These are phyloP conservation scores for Lumbricus terrestris DNA, from an alignment of 2,888 invertebrate genomes.

Conservation along the genomic window DNA sequence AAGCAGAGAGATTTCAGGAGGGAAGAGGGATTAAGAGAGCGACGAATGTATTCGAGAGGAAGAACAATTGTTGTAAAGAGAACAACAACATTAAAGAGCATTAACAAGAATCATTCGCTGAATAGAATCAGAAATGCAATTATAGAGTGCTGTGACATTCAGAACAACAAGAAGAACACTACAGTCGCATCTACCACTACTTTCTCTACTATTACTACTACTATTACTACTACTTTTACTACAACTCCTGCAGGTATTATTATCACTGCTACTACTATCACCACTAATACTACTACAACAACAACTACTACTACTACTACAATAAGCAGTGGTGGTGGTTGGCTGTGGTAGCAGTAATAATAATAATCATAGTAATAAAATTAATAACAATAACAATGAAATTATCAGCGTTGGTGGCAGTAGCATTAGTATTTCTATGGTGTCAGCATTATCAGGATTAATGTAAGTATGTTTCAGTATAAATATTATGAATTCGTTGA, in stretches of 20 bases:
- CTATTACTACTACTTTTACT: too few relatives aligned
- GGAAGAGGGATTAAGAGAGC: neutral
- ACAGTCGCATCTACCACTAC: neutral
- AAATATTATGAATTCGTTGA: too few relatives aligned
- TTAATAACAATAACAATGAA: neutral
- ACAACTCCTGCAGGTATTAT: too few relatives aligned
- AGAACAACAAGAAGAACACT: neutral
- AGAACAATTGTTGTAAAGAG: neutral
- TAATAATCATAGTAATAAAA: too few relatives aligned
- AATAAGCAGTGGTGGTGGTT: too few relatives aligned
- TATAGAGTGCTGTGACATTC: neutral
- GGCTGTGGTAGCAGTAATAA: too few relatives aligned
- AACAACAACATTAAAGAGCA: neutral
- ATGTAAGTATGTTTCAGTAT: neutral
- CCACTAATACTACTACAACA: too few relatives aligned
- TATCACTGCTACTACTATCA: too few relatives aligned
- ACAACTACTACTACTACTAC: too few relatives aligned
- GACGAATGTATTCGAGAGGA: neutral
- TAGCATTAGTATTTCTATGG: neutral
- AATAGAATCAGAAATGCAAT: neutral
- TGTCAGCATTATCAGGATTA: neutral
- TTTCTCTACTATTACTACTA: neutral
- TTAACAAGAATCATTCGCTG: neutral
- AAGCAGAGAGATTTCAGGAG: neutral
- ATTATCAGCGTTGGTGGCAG: neutral